phyloP scores from a whole-genome alignment of 2,888 invertebrate species.

The Pristionchus arcanus region DNA sequence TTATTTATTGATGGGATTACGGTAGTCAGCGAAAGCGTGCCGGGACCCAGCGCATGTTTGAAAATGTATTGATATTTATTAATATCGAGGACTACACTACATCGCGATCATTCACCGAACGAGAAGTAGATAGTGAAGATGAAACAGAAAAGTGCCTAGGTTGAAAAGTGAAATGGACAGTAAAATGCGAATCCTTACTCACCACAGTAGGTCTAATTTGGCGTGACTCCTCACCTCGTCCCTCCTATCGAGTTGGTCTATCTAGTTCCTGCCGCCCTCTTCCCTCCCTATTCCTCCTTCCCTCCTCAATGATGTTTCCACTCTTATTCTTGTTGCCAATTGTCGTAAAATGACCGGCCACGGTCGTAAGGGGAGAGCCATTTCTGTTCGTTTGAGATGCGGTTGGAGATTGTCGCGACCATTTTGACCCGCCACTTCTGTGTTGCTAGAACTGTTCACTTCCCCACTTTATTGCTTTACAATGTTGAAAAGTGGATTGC shows the following conservation, averaged over 20 bases:
- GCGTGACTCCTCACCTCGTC: not conserved
- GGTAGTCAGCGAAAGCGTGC: not conserved
- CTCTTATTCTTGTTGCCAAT: not conserved
- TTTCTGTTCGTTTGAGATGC: not conserved
- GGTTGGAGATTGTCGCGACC: not conserved
- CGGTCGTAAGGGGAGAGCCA: not conserved
- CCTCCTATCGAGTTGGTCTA: constrained; percentile 11
- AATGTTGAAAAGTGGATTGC: too few species aligned
- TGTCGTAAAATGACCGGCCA: not conserved
- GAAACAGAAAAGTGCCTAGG: not conserved
- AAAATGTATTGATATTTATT: not conserved
- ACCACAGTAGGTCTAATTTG: not conserved
- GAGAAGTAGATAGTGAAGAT: not conserved
- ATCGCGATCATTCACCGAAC: not conserved
- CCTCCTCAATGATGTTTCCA: not conserved
- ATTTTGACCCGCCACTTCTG: not conserved
- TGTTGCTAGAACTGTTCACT: not conserved
- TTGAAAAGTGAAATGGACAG: not conserved
- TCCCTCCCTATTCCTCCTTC: not conserved
- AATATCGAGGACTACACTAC: not conserved
- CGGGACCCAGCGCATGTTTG: not conserved
- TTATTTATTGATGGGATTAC: constrained; percentile 16
- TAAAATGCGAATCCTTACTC: not conserved
- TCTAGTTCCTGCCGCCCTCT: not conserved
- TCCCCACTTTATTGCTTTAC: not conserved